phyloP scores from a whole-genome alignment of 2,113 vertebrate genomes.

The Plectropomus leopardus region DNA sequence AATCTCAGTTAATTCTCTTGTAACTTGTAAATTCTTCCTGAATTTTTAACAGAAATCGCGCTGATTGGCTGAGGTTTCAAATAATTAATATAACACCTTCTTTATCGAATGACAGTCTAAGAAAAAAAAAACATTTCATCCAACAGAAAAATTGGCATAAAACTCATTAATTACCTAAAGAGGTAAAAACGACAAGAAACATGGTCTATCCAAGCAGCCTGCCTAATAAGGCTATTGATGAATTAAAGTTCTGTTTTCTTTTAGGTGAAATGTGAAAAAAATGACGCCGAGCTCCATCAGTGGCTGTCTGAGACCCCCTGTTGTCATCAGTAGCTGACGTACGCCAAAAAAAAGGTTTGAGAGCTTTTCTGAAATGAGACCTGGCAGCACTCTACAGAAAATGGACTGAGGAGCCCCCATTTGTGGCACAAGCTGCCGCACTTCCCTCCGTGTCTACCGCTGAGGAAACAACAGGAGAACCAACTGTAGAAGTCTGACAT shows the following conservation, averaged over 20 bases:
- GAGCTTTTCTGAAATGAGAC: neutral
- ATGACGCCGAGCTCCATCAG: neutral
- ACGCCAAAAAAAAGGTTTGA: neutral
- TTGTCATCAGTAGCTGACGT: neutral
- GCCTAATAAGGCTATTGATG: neutral
- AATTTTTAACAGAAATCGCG: no score
- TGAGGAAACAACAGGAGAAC: conserved; percentile 17
- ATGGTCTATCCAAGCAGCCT: no score
- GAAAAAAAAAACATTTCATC: neutral
- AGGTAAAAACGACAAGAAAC: neutral
- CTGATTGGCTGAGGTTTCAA: no score
- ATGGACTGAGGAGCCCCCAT: neutral
- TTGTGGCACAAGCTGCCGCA: neutral
- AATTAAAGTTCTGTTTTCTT: neutral
- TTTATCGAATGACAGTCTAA: neutral
- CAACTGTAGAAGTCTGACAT: conserved; percentile 17
- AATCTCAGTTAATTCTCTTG: no score
- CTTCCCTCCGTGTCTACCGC: neutral
- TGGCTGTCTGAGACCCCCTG: neutral
- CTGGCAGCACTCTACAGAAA: neutral
- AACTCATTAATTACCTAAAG: neutral
- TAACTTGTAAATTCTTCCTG: no score
- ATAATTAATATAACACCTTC: no score
- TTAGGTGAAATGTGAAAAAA: neutral
- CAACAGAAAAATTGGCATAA: neutral